These are phyloP conservation scores for Falco novaeseelandiae DNA, from an alignment of 2,797 vertebrate genomes.

Conservation along the genomic window DNA sequence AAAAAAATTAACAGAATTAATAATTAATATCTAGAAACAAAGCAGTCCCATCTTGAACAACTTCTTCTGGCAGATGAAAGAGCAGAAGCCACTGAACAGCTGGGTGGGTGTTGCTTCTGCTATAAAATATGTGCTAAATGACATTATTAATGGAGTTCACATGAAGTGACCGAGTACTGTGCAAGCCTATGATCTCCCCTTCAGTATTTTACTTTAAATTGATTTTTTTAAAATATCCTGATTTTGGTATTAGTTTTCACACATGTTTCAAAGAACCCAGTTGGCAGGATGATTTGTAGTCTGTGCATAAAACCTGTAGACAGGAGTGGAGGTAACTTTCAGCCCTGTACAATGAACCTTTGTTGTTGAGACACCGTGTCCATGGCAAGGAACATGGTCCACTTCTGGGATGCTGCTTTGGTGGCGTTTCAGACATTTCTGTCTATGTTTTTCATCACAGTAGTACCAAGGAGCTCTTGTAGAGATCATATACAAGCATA, in stretches of 20 bases:
- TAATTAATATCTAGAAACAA: background rate
- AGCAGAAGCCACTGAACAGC: background rate
- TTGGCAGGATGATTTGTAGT: background rate
- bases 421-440: background rate
- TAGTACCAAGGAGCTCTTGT: fast-evolving
- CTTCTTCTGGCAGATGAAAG: background rate
- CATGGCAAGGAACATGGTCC: background rate
- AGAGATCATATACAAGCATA: background rate
- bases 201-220: background rate
- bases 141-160: background rate
- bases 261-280: background rate
- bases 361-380: background rate
- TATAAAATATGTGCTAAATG: background rate
- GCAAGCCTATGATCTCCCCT: background rate
- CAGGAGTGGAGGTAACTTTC: background rate
- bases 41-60: background rate
- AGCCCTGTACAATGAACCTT: background rate
- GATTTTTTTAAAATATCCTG: background rate
- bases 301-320: background rate
- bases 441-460: background rate
- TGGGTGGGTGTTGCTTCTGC: background rate
- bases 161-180: background rate
- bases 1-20: background rate
- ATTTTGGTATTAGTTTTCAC: background rate
- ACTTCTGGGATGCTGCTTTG: background rate